A percentile compares a stretch with the other conserved stretches of the same genome.
Evolutionary conservation across 2,797 vertebrate species (phyloP).

Genomic region (Gallinago nigripennis): DNA sequence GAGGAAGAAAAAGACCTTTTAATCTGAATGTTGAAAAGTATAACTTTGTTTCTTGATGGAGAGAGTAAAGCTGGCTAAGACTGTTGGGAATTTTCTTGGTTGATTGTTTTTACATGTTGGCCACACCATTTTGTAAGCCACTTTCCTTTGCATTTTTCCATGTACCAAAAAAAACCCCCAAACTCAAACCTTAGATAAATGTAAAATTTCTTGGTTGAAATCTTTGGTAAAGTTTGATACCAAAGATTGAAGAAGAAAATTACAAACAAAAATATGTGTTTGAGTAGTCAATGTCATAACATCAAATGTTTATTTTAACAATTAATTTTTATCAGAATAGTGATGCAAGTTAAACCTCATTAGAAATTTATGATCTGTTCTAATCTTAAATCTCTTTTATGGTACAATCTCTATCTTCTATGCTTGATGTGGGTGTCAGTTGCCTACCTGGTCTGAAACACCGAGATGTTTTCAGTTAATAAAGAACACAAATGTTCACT

Average conservation of each 20-base stretch:
- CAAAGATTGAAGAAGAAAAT: not conserved
- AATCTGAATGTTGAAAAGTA: not conserved
- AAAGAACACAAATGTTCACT: not conserved
- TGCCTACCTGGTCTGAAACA: not conserved
- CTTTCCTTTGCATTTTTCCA: not conserved
- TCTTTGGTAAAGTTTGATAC: not conserved
- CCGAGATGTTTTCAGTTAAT: not conserved
- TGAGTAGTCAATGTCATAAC: not conserved
- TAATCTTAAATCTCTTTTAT: not conserved
- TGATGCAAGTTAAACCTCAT: constrained; percentile 2
- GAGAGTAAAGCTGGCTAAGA: not conserved
- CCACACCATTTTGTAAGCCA: not conserved
- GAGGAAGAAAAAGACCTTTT: not conserved
- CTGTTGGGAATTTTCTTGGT: not conserved
- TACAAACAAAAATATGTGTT: not conserved
- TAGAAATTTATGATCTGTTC: not conserved
- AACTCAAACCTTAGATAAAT: not conserved
- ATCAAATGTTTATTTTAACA: not conserved
- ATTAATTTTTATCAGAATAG: constrained; percentile 9
- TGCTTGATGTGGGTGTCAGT: not conserved
- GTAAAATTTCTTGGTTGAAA: not conserved
- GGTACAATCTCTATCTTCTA: not conserved
- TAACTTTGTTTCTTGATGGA: not conserved
- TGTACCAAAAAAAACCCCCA: not conserved
- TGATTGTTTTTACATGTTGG: not conserved